Percentiles rank a stretch among this genome's conserved stretches.
These are phyloP conservation scores for Saguinus imperator DNA, from an alignment of 2,113 vertebrate genomes.

Conservation along the genomic window DNA sequence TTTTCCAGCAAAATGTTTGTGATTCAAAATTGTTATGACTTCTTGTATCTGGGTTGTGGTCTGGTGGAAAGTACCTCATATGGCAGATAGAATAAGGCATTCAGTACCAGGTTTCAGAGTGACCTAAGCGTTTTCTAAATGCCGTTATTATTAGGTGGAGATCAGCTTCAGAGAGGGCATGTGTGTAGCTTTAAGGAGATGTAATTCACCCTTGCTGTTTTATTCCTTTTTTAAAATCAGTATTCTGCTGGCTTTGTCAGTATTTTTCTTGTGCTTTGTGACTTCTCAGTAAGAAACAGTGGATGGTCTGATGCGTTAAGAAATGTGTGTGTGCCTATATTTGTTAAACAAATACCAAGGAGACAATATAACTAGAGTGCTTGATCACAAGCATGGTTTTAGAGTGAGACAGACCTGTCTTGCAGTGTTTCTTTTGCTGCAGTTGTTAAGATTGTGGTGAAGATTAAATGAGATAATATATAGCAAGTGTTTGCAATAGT, in stretches of 20 bases:
- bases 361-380: accelerated
- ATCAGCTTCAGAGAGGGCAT: accelerated
- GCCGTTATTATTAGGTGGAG: background rate
- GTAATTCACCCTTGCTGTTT: accelerated
- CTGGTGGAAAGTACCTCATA: accelerated
- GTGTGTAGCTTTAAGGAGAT: background rate
- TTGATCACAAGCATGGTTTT: accelerated
- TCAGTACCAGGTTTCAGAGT: accelerated
- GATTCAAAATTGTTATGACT: background rate
- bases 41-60: background rate
- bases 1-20: background rate
- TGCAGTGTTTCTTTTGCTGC: too few species aligned
- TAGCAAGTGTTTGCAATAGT: accelerated
- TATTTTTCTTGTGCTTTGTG: background rate
- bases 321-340: accelerated
- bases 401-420: accelerated
- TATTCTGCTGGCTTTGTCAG: accelerated
- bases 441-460: accelerated
- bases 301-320: accelerated
- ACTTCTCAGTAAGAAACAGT: background rate
- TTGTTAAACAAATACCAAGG: accelerated
- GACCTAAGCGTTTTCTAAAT: background rate
- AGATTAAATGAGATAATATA: accelerated
- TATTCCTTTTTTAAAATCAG: background rate
- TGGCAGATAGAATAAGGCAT: accelerated